Evolutionary conservation across 2,797 vertebrate species (phyloP).

Genomic region (Scolopax bukidnonensis): DNA sequence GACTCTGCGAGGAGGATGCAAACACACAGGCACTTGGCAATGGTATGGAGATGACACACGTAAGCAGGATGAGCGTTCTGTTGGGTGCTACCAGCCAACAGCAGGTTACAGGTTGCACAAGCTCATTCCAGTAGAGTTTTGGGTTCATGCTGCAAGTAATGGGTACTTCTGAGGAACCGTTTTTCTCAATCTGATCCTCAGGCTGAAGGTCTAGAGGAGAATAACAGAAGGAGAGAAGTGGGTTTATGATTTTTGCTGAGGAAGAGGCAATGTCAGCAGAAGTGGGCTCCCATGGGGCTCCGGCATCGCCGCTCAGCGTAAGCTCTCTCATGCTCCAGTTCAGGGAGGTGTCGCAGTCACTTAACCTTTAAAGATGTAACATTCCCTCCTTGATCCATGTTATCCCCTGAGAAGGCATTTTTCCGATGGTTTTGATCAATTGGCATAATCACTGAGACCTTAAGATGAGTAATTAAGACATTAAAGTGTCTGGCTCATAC

Average conservation of each 20-base stretch:
- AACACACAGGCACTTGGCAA: not conserved
- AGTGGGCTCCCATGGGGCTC: not conserved
- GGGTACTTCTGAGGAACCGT: not conserved
- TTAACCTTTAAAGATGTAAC: not conserved
- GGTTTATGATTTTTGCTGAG: not conserved
- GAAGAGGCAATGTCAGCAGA: not conserved
- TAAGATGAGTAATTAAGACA: not conserved
- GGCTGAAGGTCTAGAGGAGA: not conserved
- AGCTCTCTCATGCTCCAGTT: not conserved
- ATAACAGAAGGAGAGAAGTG: not conserved
- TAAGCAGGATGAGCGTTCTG: not conserved
- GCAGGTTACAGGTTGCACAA: not conserved
- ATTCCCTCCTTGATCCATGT: not conserved
- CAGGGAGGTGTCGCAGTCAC: not conserved
- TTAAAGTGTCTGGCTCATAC: not conserved
- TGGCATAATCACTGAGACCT: not conserved
- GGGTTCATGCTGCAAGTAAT: not conserved
- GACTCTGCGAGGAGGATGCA: not conserved
- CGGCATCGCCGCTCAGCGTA: accelerated
- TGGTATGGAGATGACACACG: not conserved
- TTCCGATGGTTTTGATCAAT: slow-evolving; percentile 11
- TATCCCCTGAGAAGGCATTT: not conserved
- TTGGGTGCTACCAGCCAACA: accelerated
- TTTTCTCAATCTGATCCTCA: not conserved
- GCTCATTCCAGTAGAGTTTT: not conserved